Evolutionary conservation across 2,888 invertebrate species (phyloP).

Genomic region (Cybosia mesomella): DNA sequence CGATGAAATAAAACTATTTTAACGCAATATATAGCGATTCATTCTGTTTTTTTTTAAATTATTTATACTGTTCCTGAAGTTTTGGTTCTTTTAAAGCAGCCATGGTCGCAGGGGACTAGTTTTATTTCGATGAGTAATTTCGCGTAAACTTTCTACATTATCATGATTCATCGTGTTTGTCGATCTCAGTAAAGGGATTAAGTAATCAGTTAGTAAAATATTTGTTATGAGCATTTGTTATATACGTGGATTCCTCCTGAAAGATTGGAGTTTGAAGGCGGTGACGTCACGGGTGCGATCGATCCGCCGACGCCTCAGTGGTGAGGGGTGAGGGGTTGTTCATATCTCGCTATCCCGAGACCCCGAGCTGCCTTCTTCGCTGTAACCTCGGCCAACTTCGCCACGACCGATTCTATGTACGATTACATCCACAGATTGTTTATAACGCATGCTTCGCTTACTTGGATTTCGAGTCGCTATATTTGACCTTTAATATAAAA

Average conservation of each 20-base stretch:
- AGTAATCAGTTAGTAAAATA: conserved; percentile 46
- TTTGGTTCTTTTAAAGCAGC: neutral
- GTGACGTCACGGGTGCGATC: conserved; percentile 82
- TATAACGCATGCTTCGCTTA: conserved; percentile 47
- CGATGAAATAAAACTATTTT: neutral
- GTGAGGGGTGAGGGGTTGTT: conserved; percentile 44
- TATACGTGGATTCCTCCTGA: conserved; percentile 55
- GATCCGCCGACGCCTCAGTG: conserved; percentile 57
- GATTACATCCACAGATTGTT: conserved; percentile 62
- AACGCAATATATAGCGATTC: neutral
- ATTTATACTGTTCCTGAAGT: neutral
- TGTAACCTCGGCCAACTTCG: conserved; percentile 47
- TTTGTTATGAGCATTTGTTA: conserved; percentile 35
- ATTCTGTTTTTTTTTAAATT: neutral
- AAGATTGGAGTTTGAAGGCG: conserved; percentile 66
- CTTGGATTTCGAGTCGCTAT: neutral
- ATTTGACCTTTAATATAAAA: conserved; percentile 10
- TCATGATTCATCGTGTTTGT: conserved; percentile 19
- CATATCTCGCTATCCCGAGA: conserved; percentile 55
- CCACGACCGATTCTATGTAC: conserved; percentile 49
- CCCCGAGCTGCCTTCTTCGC: conserved; percentile 42
- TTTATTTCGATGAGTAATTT: neutral
- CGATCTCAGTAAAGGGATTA: conserved; percentile 25
- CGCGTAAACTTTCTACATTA: neutral
- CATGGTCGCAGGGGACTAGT: neutral